Conservation (phyloP, 1,140 invertebrate genomes). For the Aphaenogaster rudis region DNA sequence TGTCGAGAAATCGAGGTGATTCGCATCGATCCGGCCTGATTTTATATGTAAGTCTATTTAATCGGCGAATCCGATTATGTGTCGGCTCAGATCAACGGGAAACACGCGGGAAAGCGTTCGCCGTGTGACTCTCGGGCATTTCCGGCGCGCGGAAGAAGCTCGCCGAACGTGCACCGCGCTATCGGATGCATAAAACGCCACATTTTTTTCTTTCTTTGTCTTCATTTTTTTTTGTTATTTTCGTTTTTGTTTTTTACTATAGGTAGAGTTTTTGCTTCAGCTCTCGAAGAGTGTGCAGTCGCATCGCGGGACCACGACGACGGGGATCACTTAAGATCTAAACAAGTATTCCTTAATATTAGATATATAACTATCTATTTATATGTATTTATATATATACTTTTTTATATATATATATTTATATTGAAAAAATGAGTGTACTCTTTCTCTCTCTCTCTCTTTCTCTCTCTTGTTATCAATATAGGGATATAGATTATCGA, state of each 20-base stretch:
- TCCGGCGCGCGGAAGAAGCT: constrained; percentile 33
- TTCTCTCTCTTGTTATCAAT: constrained; percentile 70
- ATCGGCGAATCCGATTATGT: constrained; percentile 24
- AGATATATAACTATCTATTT: constrained; percentile 77
- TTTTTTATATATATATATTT: constrained; percentile 75
- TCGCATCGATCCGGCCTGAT: constrained; percentile 25
- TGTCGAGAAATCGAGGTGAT: constrained; percentile 15
- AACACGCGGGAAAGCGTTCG: constrained; percentile 2
- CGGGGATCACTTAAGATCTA: constrained; percentile 81
- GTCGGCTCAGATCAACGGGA: constrained; percentile 23
- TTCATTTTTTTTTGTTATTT: constrained; percentile 61
- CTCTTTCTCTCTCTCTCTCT: constrained; percentile 59
- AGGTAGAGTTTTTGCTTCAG: constrained; percentile 57
- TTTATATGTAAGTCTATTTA: neutral
- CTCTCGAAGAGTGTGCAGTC: constrained; percentile 69
- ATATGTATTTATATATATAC: constrained; percentile 77
- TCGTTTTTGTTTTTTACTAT: constrained; percentile 36
- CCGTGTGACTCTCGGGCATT: neutral
- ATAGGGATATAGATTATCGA: constrained; percentile 74
- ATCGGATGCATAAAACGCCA: constrained; percentile 52
- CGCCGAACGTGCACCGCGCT: constrained; percentile 65
- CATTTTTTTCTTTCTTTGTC: constrained; percentile 54
- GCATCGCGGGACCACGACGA: constrained; percentile 80
- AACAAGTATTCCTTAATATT: constrained; percentile 82
- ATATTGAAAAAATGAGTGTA: constrained; percentile 79